Conservation (phyloP, 1,140 invertebrate genomes). For the Holcopasites calliopsidis region DNA sequence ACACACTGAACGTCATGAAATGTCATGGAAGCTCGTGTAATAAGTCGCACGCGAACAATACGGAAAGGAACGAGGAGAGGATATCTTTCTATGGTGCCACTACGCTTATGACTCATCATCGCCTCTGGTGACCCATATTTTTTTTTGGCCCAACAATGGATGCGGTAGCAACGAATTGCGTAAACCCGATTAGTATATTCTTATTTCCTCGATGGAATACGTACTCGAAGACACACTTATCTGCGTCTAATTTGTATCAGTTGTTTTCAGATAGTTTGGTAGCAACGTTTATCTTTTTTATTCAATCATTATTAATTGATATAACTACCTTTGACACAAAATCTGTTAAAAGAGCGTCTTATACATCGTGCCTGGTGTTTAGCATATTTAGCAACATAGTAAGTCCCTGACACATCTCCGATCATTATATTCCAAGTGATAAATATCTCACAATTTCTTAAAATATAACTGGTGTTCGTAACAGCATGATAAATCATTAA, state of each 20-base stretch:
- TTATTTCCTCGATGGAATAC: too few species aligned
- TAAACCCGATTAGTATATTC: background rate
- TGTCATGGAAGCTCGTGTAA: constrained; percentile 46
- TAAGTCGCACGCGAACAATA: constrained; percentile 42
- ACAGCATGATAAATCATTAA: too few species aligned
- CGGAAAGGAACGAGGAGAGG: constrained; percentile 24
- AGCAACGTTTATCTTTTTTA: too few species aligned
- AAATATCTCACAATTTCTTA: background rate
- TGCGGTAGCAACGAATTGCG: background rate
- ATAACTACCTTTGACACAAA: background rate
- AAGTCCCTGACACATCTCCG: constrained; percentile 59
- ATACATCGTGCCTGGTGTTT: constrained; percentile 28
- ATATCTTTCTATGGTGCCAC: constrained; percentile 18
- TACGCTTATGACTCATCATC: background rate
- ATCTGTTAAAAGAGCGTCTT: background rate
- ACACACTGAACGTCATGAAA: constrained; percentile 64
- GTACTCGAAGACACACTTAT: too few species aligned
- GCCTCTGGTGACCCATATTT: background rate
- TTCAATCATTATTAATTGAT: too few species aligned
- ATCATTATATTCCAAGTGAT: constrained; percentile 16
- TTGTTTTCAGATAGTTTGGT: too few species aligned
- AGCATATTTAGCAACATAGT: constrained; percentile 53
- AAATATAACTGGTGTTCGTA: too few species aligned
- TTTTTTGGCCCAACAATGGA: background rate
- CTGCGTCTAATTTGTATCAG: too few species aligned